phyloP scores from a whole-genome alignment of 53 echinoderm and acorn worm genomes.

The Mesocentrotus franciscanus region DNA sequence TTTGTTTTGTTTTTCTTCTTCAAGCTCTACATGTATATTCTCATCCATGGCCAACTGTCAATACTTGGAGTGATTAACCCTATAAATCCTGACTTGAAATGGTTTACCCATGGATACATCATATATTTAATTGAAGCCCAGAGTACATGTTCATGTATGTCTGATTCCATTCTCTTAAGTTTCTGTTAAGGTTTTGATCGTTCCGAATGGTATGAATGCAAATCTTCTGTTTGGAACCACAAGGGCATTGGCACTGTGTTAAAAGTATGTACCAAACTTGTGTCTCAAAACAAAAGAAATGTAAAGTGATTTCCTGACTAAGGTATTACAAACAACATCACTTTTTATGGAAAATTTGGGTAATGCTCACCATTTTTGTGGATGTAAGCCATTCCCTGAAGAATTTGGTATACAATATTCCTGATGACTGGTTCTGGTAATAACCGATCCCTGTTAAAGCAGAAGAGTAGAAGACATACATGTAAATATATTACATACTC shows the following conservation, averaged over 20 bases:
- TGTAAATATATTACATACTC: background rate
- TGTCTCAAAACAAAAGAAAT: too few relatives aligned
- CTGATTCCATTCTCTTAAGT: too few relatives aligned
- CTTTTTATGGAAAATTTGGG: background rate
- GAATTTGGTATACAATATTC: slow-evolving; percentile 93
- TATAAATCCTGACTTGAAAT: too few relatives aligned
- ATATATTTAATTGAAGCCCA: too few relatives aligned
- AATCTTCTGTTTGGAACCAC: too few relatives aligned
- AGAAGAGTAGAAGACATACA: background rate
- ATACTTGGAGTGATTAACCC: too few relatives aligned
- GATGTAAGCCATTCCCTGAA: slow-evolving; percentile 96
- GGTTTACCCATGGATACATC: too few relatives aligned
- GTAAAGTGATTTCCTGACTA: too few relatives aligned
- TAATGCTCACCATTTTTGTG: slow-evolving; percentile 93
- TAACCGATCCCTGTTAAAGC: slow-evolving; percentile 81
- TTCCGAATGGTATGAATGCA: too few relatives aligned
- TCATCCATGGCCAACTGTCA: background rate
- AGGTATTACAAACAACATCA: background rate
- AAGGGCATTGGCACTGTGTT: too few relatives aligned
- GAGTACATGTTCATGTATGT: background rate
- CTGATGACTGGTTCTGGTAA: slow-evolving; percentile 93
- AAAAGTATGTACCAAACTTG: too few relatives aligned
- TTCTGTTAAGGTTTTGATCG: too few relatives aligned
- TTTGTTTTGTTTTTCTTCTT: background rate
- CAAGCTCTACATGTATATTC: background rate